Evolutionary conservation across 2,888 invertebrate genomes (phyloP), one percentile per base, ranked within the genome.

Genomic region (Arge pagana): DNA sequence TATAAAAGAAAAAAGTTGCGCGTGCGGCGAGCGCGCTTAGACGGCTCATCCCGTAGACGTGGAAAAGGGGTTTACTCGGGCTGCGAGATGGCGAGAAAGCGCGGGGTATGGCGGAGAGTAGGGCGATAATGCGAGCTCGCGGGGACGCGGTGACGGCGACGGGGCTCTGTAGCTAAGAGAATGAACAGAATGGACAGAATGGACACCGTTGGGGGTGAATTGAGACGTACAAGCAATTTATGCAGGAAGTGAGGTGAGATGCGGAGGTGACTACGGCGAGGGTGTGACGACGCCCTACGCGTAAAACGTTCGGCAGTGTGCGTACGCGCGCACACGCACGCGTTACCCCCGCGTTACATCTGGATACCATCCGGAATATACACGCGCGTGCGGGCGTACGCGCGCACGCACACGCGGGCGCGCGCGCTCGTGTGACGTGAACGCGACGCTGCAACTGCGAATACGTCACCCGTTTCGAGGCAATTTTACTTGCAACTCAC

Each of bases 141-240:
- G 7, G 26, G 4, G 28, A n/a, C 8, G 8, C 28, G 28, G 28
- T n/a, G 28, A 26, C 28, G 28, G 3, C n/a, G 10, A n/a, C n/a
- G n/a, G 28, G 28, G 28, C 28, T 26, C 39, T 40, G 16, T 42
- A 6, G 18, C 36, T 36, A 23, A 45, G 43, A 45, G 43, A 45
- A 45, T 45, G 48, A 49, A 41, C 36, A 28, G 42, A 36, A 11
- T 24, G 36, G 28, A 35, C 36, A 13, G 48, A 40, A 54, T 48
- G 50, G 56, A 55, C 66, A 64, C 64, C 56, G 60, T 50, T 66
- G 67, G 70, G 70, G 72, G 70, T 66, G 67, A 70, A 70, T 68
- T 68, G 72, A 73, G 71, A 71, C 67, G 67, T 67, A 72, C 64
- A 60, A 66, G 66, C 65, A 67, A 69, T 72, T 71, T 71, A 72